Evolutionary conservation across 2,888 invertebrate genomes (phyloP), one percentile per base, ranked within the genome.

Genomic region (Leuctra nigra): DNA sequence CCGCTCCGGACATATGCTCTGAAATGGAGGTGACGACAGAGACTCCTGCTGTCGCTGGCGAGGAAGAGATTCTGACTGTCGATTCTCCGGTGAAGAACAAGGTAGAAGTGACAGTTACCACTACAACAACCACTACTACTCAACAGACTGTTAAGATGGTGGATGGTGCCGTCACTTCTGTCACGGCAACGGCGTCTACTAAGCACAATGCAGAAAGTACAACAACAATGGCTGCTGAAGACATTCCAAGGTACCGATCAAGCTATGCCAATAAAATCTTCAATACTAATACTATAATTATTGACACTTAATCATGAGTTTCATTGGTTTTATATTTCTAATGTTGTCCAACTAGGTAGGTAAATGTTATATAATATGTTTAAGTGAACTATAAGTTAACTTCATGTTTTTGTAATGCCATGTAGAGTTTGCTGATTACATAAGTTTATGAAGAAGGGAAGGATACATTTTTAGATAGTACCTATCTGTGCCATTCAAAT

Each of bases 51-150:
- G 46, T 29, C n/a, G 23, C 35, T 11, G 33, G 13, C 13, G 20
- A 29, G 24, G 46, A 44, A 25, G 29, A 46, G 20, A 44, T 22
- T 11, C 6, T 18, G 1, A 33, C 16, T 7, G 50, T 33, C 9
- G 22, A 29, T 22, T 35, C 35, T 35, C 50, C 50, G 1, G 33
- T n/a, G 14, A 25, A 25, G 29, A 50, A 35, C 9, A 16, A 18
- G 29, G 33, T 23, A 11, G 48, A 23, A 4, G 39, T 50, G 36
- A 50, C 33, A n/a, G 36, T 53, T 16, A 59, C 41, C 13, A 54
- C 48, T 11, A 73, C 72, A 7, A 74, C 74, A n/a, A 72, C 72
- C 1, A 68, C 70, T 2, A 73, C 72, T 1, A 72, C 70, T 16
- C 70, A 71, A 50, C 70, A 71, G 33, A 70, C 70, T 4, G 63